Evolutionary conservation across 1,140 invertebrate genomes (phyloP), one percentile per base, ranked within the genome.

Genomic region (Drosophila kanapiae): DNA sequence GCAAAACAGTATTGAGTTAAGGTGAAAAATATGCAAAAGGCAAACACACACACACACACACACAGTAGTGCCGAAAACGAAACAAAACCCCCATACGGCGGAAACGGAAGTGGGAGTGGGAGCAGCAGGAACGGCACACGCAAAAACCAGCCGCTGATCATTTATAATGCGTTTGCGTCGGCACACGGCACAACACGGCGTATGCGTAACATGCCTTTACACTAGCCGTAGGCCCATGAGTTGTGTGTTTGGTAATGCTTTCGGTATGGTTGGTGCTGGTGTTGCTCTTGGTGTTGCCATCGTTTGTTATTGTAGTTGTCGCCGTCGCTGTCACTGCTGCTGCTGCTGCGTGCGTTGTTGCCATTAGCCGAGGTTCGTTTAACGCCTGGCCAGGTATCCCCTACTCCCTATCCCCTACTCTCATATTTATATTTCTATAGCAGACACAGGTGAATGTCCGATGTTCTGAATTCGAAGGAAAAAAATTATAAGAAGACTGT

Each of bases 141-240:
- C 62, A 76, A 59, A 35, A 70, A 58, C 51, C 56, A 58, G 58
- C 51, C 68, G 31, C 54, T 51, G 57, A 87, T 87, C 84, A 87
- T 87, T 87, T 87, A 84, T 87, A 87, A 75, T 84, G 68, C 75
- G 64, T 69, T 64, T 72, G 67, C 49, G 68, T 57, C 49, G 67
- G 80, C 37, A 81, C 78, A 79, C 49, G 75, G 83, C 42, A 85
- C 82, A 82, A 82, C 79, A 45, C 33, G 69, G 82, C 83, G 83
- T 86, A 86, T 90, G 84, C 43, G 85, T 90, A 90, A 88, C 85
- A 78, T 78, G 78, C 60, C 64, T 74, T 60, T 70, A 38, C 68
- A 82, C 78, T 69, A 74, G 38, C 49, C 64, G 33, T 23, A 61
- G 37, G 38, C 33, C 57, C 33, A 49, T 69, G 64, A 71, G 68